Percentiles rank a stretch among this genome's conserved stretches.
These are phyloP conservation scores for Gymnoscopelus braueri DNA, from an alignment of 2,797 vertebrate species.

Conservation along the genomic window DNA sequence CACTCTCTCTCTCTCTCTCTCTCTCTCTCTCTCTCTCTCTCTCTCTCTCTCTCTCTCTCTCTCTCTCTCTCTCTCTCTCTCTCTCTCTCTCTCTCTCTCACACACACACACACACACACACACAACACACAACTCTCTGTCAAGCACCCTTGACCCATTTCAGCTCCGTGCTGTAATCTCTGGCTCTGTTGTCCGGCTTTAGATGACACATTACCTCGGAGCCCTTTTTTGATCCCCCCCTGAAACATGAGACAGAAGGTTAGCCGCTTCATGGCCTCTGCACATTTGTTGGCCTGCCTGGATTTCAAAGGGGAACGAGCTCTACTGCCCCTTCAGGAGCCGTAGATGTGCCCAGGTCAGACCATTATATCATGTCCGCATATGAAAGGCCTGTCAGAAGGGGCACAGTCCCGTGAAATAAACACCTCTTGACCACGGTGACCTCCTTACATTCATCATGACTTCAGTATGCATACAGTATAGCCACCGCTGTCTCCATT, in stretches of 20 bases:
- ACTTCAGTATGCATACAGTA: slow-evolving; percentile 13
- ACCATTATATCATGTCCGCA: slow-evolving; percentile 68
- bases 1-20: too few relatives aligned
- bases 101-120: background rate
- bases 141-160: slow-evolving; percentile 66
- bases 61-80: too few relatives aligned
- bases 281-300: slow-evolving; percentile 74
- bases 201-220: slow-evolving; percentile 72
- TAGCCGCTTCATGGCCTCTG: slow-evolving; percentile 67
- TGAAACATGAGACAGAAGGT: slow-evolving; percentile 74
- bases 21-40: too few relatives aligned
- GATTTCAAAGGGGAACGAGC: slow-evolving; percentile 78
- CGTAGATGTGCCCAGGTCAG: slow-evolving; percentile 61
- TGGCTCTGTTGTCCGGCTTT: slow-evolving; percentile 61
- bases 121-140: slow-evolving; percentile 40
- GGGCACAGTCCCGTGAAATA: slow-evolving; percentile 67
- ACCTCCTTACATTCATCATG: slow-evolving; percentile 62
- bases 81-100: too few relatives aligned
- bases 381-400: slow-evolving; percentile 73
- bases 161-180: slow-evolving; percentile 52
- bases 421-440: slow-evolving; percentile 70
- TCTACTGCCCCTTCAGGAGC: slow-evolving; percentile 63
- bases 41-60: too few relatives aligned
- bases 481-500: background rate
- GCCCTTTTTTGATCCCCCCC: slow-evolving; percentile 31